Evolutionary conservation across 2,797 vertebrate species (phyloP).

Genomic region (Chelon auratus): DNA sequence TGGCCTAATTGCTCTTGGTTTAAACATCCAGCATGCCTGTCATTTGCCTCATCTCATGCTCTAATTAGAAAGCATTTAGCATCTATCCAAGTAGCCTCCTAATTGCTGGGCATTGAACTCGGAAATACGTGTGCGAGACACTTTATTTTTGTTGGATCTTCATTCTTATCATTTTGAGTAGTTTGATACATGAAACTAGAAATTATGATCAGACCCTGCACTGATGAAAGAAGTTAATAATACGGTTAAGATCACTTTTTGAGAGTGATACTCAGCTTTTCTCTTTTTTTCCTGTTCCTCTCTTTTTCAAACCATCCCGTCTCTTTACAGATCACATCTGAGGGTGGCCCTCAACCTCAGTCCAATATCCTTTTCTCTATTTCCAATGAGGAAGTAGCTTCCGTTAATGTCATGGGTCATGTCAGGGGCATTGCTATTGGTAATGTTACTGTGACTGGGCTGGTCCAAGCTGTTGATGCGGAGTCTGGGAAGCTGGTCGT

Average conservation of each 20-base stretch:
- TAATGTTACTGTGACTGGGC: constrained; percentile 89
- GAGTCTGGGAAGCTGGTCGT: constrained; percentile 92
- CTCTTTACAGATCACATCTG: constrained; percentile 90
- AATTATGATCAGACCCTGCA: constrained; percentile 21
- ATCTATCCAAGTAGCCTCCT: constrained; percentile 27
- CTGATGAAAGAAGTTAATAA: constrained; percentile 35
- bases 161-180: constrained; percentile 26
- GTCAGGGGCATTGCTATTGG: constrained; percentile 86
- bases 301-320: not conserved
- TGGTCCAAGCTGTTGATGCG: constrained; percentile 91
- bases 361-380: constrained; percentile 95
- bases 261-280: constrained; percentile 10
- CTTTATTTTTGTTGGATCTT: constrained; percentile 26
- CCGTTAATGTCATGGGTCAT: constrained; percentile 87
- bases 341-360: constrained; percentile 96
- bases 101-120: constrained; percentile 39
- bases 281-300: not conserved
- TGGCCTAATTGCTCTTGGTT: constrained; percentile 41
- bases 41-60: constrained; percentile 38
- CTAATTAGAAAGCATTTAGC: constrained; percentile 42
- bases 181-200: constrained; percentile 18
- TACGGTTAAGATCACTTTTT: constrained; percentile 7
- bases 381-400: constrained; percentile 83
- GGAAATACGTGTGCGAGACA: constrained; percentile 5
- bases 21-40: constrained; percentile 37